Evolutionary conservation across 2,113 vertebrate genomes (phyloP).

Genomic region (Helogale parvula): DNA sequence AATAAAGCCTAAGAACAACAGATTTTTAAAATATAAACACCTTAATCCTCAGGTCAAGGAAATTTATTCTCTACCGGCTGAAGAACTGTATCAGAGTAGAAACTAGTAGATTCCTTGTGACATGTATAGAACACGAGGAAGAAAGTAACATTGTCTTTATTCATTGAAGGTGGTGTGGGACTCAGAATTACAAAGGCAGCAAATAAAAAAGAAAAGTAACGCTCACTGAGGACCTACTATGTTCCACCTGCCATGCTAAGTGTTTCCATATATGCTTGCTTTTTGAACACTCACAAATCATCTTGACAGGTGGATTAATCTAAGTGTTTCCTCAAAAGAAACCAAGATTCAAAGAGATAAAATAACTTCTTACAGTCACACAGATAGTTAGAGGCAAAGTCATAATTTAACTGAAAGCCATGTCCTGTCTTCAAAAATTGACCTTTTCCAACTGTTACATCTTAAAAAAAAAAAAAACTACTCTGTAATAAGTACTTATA

Average conservation of each 20-base stretch:
- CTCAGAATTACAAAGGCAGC: neutral
- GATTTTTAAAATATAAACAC: neutral
- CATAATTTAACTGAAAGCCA: neutral
- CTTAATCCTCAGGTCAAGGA: neutral
- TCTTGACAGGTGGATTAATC: neutral
- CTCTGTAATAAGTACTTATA: neutral
- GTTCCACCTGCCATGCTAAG: neutral
- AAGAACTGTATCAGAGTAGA: neutral
- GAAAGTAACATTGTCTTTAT: neutral
- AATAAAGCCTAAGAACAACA: constrained; percentile 27
- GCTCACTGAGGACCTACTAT: neutral
- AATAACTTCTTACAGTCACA: neutral
- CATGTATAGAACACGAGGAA: neutral
- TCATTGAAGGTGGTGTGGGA: neutral
- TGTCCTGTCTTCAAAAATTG: neutral
- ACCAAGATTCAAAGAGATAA: neutral
- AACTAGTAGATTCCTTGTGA: neutral
- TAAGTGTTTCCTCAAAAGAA: neutral
- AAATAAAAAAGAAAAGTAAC: neutral
- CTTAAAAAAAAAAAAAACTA: neutral
- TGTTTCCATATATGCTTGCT: neutral
- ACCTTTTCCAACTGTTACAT: neutral
- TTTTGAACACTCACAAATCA: neutral
- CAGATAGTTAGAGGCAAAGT: neutral
- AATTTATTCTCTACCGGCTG: neutral